phyloP scores from a whole-genome alignment of 1,140 invertebrate species.

The Drosophila tani region DNA sequence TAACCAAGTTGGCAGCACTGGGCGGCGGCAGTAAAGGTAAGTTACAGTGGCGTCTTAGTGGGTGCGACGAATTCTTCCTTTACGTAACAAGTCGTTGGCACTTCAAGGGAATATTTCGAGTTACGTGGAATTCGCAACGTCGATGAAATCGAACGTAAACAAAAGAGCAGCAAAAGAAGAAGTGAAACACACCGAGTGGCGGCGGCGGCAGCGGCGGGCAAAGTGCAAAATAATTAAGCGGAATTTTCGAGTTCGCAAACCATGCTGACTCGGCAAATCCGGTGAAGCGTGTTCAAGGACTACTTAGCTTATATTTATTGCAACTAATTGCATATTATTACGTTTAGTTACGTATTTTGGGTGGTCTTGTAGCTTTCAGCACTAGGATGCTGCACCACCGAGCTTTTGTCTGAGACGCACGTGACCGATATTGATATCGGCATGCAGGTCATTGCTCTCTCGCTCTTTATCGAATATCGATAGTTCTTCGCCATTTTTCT shows the following conservation, averaged over 20 bases:
- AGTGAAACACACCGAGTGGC: slow-evolving; percentile 1
- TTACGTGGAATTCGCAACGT: slow-evolving; percentile 53
- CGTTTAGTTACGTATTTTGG: not conserved
- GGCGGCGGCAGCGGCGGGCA: slow-evolving; percentile 16
- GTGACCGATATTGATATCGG: not conserved
- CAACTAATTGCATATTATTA: not conserved
- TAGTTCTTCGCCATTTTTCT: not conserved
- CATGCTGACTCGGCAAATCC: slow-evolving; percentile 28
- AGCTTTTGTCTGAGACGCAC: not conserved
- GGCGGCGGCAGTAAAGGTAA: not conserved
- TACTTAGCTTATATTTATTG: not conserved
- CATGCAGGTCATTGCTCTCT: not conserved
- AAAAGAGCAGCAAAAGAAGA: slow-evolving; percentile 22
- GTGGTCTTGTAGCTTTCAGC: too few relatives aligned
- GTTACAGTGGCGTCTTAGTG: not conserved
- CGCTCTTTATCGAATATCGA: not conserved
- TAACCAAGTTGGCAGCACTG: too few relatives aligned
- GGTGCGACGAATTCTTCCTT: not conserved
- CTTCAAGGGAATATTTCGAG: slow-evolving; percentile 22
- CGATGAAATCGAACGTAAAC: slow-evolving; percentile 37
- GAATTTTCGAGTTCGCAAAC: slow-evolving; percentile 30
- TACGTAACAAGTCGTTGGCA: slow-evolving; percentile 10
- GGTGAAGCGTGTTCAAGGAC: not conserved
- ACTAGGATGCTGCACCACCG: not conserved
- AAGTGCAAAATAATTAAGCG: slow-evolving; percentile 56